A percentile compares a stretch with the other conserved stretches of the same genome.
Conservation (phyloP, 2,888 invertebrate species). For the Cryptophagus acutangulus region DNA sequence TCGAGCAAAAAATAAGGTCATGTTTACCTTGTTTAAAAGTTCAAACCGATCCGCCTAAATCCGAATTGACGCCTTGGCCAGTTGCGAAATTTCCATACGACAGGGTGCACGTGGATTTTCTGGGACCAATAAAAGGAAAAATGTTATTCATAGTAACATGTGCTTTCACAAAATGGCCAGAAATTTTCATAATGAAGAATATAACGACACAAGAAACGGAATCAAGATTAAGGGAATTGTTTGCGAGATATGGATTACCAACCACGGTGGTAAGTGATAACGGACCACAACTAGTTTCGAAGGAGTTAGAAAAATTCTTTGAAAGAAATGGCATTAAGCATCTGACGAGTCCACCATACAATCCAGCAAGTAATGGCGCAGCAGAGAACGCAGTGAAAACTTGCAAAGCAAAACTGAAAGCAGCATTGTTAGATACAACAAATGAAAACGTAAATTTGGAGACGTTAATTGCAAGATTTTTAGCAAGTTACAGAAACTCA, state of each 20-base stretch:
- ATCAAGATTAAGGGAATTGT: slow-evolving; percentile 11
- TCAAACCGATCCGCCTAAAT: slow-evolving; percentile 13
- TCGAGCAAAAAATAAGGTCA: slow-evolving; percentile 13
- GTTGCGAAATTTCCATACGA: slow-evolving; percentile 8
- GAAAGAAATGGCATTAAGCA: slow-evolving; percentile 12
- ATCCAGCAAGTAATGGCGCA: slow-evolving; percentile 13
- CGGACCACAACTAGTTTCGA: slow-evolving; percentile 27
- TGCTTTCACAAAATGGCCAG: slow-evolving; percentile 26
- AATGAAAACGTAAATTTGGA: not conserved
- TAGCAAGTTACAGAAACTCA: slow-evolving; percentile 8
- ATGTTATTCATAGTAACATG: slow-evolving; percentile 27
- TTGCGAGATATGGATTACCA: slow-evolving; percentile 32
- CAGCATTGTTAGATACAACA: slow-evolving; percentile 7
- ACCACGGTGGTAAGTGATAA: slow-evolving; percentile 30
- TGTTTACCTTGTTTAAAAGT: slow-evolving; percentile 13
- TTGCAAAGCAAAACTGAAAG: slow-evolving; percentile 11
- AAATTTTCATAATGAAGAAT: slow-evolving; percentile 20
- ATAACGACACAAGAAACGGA: not conserved
- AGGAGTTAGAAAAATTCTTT: slow-evolving; percentile 2
- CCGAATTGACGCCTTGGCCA: slow-evolving; percentile 13
- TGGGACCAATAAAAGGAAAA: slow-evolving; percentile 23
- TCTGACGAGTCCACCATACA: slow-evolving; percentile 10
- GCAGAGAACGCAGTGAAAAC: slow-evolving; percentile 14
- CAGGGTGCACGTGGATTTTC: slow-evolving; percentile 29
- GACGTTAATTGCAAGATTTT: slow-evolving; percentile 7